Evolutionary conservation across 2,888 invertebrate genomes (phyloP).

Genomic region (Cantharis rufa): DNA sequence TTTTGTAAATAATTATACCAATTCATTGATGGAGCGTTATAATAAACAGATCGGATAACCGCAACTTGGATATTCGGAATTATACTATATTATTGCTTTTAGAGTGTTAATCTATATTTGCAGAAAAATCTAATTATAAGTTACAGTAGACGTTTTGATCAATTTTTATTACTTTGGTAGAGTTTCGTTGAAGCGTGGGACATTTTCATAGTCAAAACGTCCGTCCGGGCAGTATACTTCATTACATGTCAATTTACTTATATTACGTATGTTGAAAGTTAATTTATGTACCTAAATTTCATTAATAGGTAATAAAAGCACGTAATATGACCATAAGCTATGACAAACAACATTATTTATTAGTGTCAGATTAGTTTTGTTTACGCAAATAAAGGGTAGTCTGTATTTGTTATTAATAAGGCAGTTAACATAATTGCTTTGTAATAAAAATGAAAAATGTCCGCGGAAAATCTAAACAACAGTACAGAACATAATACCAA

Average conservation of each 20-base stretch:
- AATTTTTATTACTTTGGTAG: neutral
- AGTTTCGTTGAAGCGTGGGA: neutral
- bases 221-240: neutral
- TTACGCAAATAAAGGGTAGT: neutral
- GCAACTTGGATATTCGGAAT: no score
- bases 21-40: no score
- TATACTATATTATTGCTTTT: no score
- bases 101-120: no score
- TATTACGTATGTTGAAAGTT: neutral
- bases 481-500: neutral
- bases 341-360: neutral
- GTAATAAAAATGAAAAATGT: neutral
- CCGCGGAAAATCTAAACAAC: neutral
- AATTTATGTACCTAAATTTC: neutral
- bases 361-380: neutral
- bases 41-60: no score
- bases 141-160: neutral
- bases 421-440: neutral
- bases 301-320: neutral
- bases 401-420: neutral
- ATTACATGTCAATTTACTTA: neutral
- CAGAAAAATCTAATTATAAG: neutral
- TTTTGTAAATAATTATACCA: no score
- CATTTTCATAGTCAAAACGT: neutral
- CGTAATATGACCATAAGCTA: neutral